Base-by-base conservation (phyloP, 2,888 invertebrate genomes). In the Anarsia innoxiella region DNA sequence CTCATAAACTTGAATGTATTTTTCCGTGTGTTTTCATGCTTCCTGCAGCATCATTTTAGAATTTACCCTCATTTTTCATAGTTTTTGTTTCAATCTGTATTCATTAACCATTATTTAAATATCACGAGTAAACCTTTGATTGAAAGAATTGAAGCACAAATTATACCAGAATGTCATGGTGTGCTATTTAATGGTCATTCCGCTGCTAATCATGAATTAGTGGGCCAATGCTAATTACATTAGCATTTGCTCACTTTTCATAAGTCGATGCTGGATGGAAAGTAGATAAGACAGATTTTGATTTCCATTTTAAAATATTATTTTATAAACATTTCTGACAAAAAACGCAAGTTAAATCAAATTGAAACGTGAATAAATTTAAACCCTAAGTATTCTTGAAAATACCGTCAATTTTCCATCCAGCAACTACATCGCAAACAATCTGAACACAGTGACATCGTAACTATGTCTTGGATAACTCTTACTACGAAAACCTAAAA, bases 401-500 rank as follows among this genome's bases (percentile, higher is more conserved):
- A 8, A 19, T 19, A 19, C 8, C 3, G 37, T 46, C 6, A 8
- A 28, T 28, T 55, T 53, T 54, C 53, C 56, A 61, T 62, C 44
- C 53, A 55, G 54, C 55, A 48, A 48, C 42, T 31, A 36, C 53
- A 53, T 67, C 55, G 62, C 67, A 66, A 65, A 65, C 62, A 58
- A 61, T 59, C 42, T n/a, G 40, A 14, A 30, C 40, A 19, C 45
- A 42, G 33, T 9, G 13, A 26, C 23, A 28, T 29, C n/a, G 29
- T 38, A 39, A 48, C 48, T 54, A 39, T 50, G 44, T 56, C 53
- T 61, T 63, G 56, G 52, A 54, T 43, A 45, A 5, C 16, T 40
- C 23, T n/a, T n/a, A n/a, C n/a, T n/a, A n/a, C n/a, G n/a, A n/a
- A n/a, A n/a, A n/a, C n/a, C n/a, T n/a, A n/a, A n/a, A n/a, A n/a